Conservation (phyloP, 2,797 vertebrate genomes). For the Delichon dasypus region DNA sequence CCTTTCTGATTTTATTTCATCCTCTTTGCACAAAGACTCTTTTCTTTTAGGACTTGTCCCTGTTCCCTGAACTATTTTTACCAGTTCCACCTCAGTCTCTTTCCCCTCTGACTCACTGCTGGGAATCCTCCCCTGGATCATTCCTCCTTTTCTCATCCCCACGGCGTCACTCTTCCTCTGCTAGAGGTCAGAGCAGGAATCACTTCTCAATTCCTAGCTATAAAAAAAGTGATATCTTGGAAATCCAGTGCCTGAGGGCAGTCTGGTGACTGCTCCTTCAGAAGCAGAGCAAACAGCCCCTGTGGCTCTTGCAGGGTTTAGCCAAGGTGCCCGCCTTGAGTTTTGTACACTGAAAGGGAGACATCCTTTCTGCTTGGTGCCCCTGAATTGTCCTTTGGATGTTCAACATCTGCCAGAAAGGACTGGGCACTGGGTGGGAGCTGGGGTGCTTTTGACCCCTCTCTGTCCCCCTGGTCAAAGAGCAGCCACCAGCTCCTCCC, state of each 20-base stretch:
- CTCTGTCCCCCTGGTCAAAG: background rate
- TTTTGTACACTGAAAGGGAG: background rate
- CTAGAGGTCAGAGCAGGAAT: background rate
- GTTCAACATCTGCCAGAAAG: background rate
- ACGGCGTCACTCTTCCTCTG: background rate
- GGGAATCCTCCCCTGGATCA: slow-evolving; percentile 40
- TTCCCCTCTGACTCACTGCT: slow-evolving; percentile 39
- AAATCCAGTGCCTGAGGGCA: background rate
- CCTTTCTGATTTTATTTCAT: slow-evolving; percentile 58
- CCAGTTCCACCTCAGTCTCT: background rate
- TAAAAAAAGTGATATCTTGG: background rate
- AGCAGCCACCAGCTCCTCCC: background rate
- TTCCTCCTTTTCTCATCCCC: background rate
- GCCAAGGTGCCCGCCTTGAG: background rate
- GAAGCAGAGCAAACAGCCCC: background rate
- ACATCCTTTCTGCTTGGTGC: background rate
- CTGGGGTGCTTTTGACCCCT: background rate
- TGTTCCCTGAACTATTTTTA: background rate
- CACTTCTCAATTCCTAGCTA: background rate
- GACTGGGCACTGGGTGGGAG: background rate
- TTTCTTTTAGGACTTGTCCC: slow-evolving; percentile 17
- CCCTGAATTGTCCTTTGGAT: background rate
- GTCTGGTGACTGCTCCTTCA: background rate
- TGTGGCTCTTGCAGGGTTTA: background rate
- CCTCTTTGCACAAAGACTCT: slow-evolving; percentile 32